Evolutionary conservation across 2,797 vertebrate genomes (phyloP), one percentile per base, ranked within the genome.

Genomic region (Sebastes jordani): DNA sequence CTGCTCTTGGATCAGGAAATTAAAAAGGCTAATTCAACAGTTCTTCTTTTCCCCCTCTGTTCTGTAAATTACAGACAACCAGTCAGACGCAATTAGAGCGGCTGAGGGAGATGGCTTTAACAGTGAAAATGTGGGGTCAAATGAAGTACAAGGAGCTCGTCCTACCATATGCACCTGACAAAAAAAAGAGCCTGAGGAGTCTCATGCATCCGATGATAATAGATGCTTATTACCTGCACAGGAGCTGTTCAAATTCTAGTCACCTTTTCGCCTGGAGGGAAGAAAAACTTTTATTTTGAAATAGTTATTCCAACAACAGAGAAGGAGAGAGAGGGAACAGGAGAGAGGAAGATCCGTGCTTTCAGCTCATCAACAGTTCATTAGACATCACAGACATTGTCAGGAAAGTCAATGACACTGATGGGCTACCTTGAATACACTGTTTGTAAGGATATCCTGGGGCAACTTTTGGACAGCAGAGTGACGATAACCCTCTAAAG

Each of bases 11-110:
- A 84, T 86, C 77, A 46, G 54, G 84, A 77, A 81, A 78, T 71
- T 69, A 88, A 67, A 90, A 74, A 74, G 55, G 55, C 74, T 67
- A 81, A 90, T 91, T 90, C 77, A 90, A 82, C 82, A 71, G 49
- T 81, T 82, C 66, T 80, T 76, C 68, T 62, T 70, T 54, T 27
- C n/a, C 14, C n/a, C 32, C 38, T 75, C 46, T 73, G 67, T 80
- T 84, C 82, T 84, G 30, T 65, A 73, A 87, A 81, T 88, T 81
- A 88, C 77, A 82, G 74, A 76, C 76, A 72, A 27, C 49, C 64
- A 32, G 74, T 86, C 71, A 63, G 74, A 74, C 38, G 79, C 80
- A 76, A 78, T 91, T 82, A 83, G 34, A 11, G 55, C 73, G 66
- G 25, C 64, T n/a, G 63, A 42, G 71, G 74, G 71, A 82, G 62